Conservation (phyloP, 2,113 vertebrate species). For the Athene cunicularia region DNA sequence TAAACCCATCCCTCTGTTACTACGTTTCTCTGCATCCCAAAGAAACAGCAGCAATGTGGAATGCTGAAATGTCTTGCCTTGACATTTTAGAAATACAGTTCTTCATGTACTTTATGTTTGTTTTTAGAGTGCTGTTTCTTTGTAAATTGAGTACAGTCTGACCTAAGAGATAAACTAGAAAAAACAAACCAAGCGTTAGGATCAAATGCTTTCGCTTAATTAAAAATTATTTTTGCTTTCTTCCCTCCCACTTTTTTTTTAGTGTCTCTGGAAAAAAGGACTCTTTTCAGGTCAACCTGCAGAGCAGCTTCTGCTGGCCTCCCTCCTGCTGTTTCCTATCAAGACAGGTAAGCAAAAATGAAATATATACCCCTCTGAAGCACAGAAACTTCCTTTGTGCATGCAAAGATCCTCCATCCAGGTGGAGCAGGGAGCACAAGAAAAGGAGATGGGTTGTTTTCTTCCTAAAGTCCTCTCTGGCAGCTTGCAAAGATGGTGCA, state of each 20-base stretch:
- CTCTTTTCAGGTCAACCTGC: constrained; percentile 39
- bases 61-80: background rate
- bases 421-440: background rate
- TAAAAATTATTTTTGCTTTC: constrained; percentile 19
- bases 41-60: background rate
- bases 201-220: constrained; percentile 11
- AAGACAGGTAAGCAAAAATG: constrained; percentile 12
- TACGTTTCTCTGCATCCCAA: background rate
- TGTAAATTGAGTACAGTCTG: background rate
- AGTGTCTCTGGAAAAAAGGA: background rate
- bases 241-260: background rate
- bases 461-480: background rate
- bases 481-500: background rate
- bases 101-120: background rate
- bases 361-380: background rate
- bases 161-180: constrained; percentile 4
- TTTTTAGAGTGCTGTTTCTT: background rate
- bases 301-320: constrained; percentile 5
- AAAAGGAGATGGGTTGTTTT: background rate
- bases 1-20: background rate
- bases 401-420: background rate
- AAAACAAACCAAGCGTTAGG: background rate
- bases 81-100: background rate
- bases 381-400: background rate
- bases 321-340: constrained; percentile 42